Evolutionary conservation across 2,888 invertebrate genomes (phyloP).

Genomic region (Corythucha ciliata): DNA sequence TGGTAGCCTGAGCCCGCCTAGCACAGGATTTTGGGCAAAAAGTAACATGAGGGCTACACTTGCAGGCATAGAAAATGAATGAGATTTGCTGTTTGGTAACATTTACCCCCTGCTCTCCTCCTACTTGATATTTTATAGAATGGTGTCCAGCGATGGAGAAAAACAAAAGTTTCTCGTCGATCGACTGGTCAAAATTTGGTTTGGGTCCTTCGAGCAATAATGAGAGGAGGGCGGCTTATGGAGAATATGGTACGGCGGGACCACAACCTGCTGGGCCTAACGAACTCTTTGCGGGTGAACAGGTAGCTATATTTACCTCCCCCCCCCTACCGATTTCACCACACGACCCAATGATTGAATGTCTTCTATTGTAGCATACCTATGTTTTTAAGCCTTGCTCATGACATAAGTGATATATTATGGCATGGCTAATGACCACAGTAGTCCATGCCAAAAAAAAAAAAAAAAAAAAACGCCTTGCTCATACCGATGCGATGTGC

Average conservation of each 20-base stretch:
- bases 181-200: slow-evolving; percentile 51
- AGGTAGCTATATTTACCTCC: slow-evolving; percentile 50
- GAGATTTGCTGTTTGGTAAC: too few relatives aligned
- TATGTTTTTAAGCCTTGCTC: background rate
- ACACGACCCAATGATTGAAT: background rate
- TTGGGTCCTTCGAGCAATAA: slow-evolving; percentile 43
- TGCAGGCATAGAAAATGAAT: too few relatives aligned
- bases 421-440: too few relatives aligned
- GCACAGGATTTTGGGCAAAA: too few relatives aligned
- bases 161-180: slow-evolving; percentile 26
- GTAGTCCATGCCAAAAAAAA: too few relatives aligned
- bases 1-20: too few relatives aligned
- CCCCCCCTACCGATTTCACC: background rate
- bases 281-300: slow-evolving; percentile 84
- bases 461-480: too few relatives aligned
- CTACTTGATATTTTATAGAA: too few relatives aligned
- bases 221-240: slow-evolving; percentile 16
- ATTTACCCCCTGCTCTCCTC: too few relatives aligned
- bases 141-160: too few relatives aligned
- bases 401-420: background rate
- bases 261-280: slow-evolving; percentile 80
- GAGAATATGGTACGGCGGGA: slow-evolving; percentile 42
- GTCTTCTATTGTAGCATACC: background rate
- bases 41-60: too few relatives aligned
- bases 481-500: too few relatives aligned